Evolutionary conservation across 2,797 vertebrate genomes (phyloP).

Genomic region (Pterois miles): DNA sequence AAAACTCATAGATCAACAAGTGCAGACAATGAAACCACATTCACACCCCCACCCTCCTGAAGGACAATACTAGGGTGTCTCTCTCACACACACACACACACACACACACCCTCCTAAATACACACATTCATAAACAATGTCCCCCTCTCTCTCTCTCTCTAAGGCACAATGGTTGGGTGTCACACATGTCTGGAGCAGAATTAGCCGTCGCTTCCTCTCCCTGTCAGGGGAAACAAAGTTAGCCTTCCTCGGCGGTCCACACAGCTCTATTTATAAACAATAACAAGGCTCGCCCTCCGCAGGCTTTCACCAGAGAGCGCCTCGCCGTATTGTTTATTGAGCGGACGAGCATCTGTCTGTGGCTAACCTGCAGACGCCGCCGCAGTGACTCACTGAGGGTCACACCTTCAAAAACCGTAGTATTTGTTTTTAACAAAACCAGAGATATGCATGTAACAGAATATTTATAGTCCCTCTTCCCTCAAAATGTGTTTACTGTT

Average conservation of each 20-base stretch:
- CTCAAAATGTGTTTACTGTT: not conserved
- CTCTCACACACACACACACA: slow-evolving; percentile 3
- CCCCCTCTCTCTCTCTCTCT: slow-evolving; percentile 33
- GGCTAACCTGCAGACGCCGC: slow-evolving; percentile 64
- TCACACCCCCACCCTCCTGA: slow-evolving; percentile 36
- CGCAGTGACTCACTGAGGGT: slow-evolving; percentile 38
- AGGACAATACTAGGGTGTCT: slow-evolving; percentile 66
- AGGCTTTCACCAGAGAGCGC: slow-evolving; percentile 49
- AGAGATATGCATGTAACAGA: not conserved
- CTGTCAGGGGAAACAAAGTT: slow-evolving; percentile 82
- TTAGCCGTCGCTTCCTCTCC: slow-evolving; percentile 82
- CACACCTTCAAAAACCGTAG: slow-evolving; percentile 7
- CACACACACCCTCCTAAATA: slow-evolving; percentile 41
- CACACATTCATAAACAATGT: slow-evolving; percentile 63
- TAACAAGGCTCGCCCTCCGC: slow-evolving; percentile 77
- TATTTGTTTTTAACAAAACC: not conserved
- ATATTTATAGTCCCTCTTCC: not conserved
- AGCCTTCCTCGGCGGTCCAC: slow-evolving; percentile 74
- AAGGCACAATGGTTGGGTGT: slow-evolving; percentile 79
- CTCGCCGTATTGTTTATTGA: slow-evolving; percentile 71
- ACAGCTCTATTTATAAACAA: slow-evolving; percentile 86
- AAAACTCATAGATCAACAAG: slow-evolving; percentile 50
- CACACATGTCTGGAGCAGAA: slow-evolving; percentile 82
- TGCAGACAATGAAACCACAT: slow-evolving; percentile 68
- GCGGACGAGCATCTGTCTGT: slow-evolving; percentile 78